phyloP scores from a whole-genome alignment of 2,888 invertebrate species.

The Phaonia tiefii region DNA sequence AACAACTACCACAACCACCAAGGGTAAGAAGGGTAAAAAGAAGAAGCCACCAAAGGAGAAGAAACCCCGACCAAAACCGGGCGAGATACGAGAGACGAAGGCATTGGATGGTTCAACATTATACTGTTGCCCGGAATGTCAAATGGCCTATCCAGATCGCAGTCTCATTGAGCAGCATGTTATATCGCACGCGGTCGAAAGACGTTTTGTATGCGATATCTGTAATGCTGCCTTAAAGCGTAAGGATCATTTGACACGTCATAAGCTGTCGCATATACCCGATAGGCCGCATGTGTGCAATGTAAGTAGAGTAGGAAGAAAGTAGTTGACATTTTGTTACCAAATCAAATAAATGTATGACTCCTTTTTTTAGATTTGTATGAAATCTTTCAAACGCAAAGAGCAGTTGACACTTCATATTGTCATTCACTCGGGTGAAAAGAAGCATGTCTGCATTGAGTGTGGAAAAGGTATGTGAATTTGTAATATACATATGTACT shows the following conservation, averaged over 20 bases:
- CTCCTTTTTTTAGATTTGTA: conserved; percentile 82
- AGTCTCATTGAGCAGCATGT: conserved; percentile 91
- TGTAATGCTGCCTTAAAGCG: conserved; percentile 93
- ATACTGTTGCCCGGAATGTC: conserved; percentile 93
- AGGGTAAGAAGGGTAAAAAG: conserved; percentile 81
- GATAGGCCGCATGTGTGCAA: conserved; percentile 94
- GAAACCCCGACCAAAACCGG: conserved; percentile 88
- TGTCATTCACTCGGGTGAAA: conserved; percentile 94
- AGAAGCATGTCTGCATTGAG: conserved; percentile 91
- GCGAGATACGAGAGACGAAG: conserved; percentile 82
- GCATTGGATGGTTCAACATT: conserved; percentile 90
- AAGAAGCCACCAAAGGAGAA: conserved; percentile 86
- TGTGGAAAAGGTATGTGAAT: conserved; percentile 87
- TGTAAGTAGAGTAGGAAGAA: conserved; percentile 77
- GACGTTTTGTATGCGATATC: conserved; percentile 92
- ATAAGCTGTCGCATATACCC: conserved; percentile 93
- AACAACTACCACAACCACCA: conserved; percentile 76
- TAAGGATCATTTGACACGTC: conserved; percentile 92
- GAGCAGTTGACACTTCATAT: conserved; percentile 93
- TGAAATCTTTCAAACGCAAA: conserved; percentile 93
- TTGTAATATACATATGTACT: neutral
- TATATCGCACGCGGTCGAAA: conserved; percentile 92
- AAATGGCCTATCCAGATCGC: conserved; percentile 94
- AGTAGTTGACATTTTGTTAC: neutral
- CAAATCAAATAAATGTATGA: neutral